Conservation (phyloP, 2,888 invertebrate genomes). For the Lepidochrysops patricia region DNA sequence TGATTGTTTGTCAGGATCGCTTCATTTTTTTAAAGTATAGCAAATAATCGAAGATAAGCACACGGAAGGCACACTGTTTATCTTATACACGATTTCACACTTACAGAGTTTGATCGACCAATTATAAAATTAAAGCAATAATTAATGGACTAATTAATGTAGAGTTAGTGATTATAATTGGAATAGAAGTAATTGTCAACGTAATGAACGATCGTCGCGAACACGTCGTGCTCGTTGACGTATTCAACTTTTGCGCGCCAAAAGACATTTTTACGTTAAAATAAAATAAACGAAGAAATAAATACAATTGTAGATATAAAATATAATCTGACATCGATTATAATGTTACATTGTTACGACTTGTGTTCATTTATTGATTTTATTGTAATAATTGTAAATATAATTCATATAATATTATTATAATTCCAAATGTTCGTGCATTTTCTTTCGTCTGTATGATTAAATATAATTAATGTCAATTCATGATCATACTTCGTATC, state of each 20-base stretch:
- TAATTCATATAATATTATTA: conserved; percentile 9
- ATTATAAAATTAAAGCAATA: conserved; percentile 52
- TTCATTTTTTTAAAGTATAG: conserved; percentile 53
- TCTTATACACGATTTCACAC: conserved; percentile 58
- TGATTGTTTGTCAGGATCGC: conserved; percentile 46
- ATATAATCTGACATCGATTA: conserved; percentile 13
- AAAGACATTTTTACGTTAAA: conserved; percentile 51
- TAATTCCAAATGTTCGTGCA: conserved; percentile 14
- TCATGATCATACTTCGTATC: not conserved
- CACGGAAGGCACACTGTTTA: conserved; percentile 56
- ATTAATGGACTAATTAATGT: conserved; percentile 51
- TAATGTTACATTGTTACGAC: conserved; percentile 11
- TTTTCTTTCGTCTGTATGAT: conserved; percentile 7
- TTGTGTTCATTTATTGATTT: conserved; percentile 11
- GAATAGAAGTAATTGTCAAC: conserved; percentile 18
- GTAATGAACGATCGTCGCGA: conserved; percentile 13
- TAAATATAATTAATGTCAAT: conserved; percentile 9
- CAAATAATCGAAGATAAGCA: conserved; percentile 49
- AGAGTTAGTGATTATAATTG: conserved; percentile 41
- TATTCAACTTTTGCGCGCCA: conserved; percentile 51
- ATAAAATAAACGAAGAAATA: conserved; percentile 26
- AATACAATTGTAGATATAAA: conserved; percentile 20
- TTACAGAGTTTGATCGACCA: conserved; percentile 62
- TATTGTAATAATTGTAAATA: conserved; percentile 1
- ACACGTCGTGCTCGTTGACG: conserved; percentile 29